A percentile compares a stretch with the other conserved stretches of the same genome.
Evolutionary conservation across 1,140 invertebrate genomes (phyloP).

Genomic region (Dreissena polymorpha): DNA sequence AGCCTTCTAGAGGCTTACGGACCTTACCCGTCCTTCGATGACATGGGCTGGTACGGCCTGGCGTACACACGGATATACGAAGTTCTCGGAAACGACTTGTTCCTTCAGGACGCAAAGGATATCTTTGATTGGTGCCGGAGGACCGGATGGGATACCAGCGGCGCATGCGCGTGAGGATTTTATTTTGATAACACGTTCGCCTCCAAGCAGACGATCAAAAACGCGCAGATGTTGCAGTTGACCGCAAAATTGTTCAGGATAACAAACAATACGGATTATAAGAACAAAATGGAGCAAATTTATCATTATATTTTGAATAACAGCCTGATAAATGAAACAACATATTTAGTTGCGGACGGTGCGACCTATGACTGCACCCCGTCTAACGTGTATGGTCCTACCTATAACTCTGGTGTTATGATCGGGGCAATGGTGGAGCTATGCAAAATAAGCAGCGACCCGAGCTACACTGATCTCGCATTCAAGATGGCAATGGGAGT

Average conservation of each 20-base stretch:
- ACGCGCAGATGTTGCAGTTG: conserved; percentile 55
- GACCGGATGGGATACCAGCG: conserved; percentile 60
- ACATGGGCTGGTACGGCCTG: conserved; percentile 66
- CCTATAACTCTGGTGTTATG: conserved; percentile 60
- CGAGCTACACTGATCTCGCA: conserved; percentile 48
- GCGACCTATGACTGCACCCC: conserved; percentile 25
- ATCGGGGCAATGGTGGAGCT: conserved; percentile 60
- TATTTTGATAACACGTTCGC: conserved; percentile 61
- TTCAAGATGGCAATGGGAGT: conserved; percentile 51
- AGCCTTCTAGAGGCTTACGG: conserved; percentile 64
- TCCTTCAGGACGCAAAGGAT: conserved; percentile 52
- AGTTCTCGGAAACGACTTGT: conserved; percentile 47
- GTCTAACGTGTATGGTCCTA: conserved; percentile 46
- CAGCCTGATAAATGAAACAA: conserved; percentile 55
- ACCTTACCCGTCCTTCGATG: conserved; percentile 66
- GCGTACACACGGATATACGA: conserved; percentile 60
- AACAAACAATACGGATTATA: conserved; percentile 43
- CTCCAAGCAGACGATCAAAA: conserved; percentile 62
- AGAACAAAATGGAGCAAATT: conserved; percentile 47
- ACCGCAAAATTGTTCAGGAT: conserved; percentile 57
- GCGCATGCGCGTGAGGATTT: conserved; percentile 57
- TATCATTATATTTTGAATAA: conserved; percentile 58
- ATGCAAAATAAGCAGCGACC: conserved; percentile 53
- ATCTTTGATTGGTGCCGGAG: conserved; percentile 65
- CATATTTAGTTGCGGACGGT: conserved; percentile 57